Percentiles rank a stretch among this genome's conserved stretches.
Evolutionary conservation across 2,888 invertebrate genomes (phyloP).

Genomic region (Dasypolia templi): DNA sequence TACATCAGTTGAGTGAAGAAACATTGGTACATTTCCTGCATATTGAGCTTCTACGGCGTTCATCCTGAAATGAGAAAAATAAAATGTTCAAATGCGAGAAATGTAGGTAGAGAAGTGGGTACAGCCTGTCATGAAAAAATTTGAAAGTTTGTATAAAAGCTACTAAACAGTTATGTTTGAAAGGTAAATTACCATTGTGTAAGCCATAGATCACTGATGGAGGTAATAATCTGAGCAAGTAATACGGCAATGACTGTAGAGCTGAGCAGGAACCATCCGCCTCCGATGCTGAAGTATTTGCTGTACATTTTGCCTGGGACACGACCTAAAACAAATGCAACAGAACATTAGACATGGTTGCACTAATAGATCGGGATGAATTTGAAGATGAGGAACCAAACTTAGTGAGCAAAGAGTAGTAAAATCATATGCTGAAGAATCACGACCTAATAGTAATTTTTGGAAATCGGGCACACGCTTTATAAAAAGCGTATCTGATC

Average conservation of each 20-base stretch:
- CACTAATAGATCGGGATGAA: neutral
- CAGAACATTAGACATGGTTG: neutral
- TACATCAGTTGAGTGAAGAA: neutral
- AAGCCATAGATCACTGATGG: constrained; percentile 94
- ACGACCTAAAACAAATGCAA: constrained; percentile 76
- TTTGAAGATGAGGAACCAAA: neutral
- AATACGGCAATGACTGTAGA: constrained; percentile 90
- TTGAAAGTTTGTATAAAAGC: neutral
- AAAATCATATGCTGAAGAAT: neutral
- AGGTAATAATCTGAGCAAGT: constrained; percentile 92
- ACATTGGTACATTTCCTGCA: constrained; percentile 24
- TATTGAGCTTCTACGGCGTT: constrained; percentile 80
- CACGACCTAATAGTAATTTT: neutral
- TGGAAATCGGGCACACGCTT: too few relatives aligned
- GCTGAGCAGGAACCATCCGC: constrained; percentile 88
- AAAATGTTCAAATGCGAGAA: neutral
- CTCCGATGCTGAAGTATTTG: constrained; percentile 93
- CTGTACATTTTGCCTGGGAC: constrained; percentile 91
- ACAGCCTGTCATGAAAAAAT: neutral
- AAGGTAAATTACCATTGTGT: constrained; percentile 91
- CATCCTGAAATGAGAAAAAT: constrained; percentile 81
- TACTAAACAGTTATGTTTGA: neutral
- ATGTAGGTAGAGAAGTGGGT: neutral
- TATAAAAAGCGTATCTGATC: neutral
- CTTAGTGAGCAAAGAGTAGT: neutral